Percentiles rank a stretch among this genome's conserved stretches.
Conservation (phyloP, 2,113 vertebrate species). For the Macrotus californicus region DNA sequence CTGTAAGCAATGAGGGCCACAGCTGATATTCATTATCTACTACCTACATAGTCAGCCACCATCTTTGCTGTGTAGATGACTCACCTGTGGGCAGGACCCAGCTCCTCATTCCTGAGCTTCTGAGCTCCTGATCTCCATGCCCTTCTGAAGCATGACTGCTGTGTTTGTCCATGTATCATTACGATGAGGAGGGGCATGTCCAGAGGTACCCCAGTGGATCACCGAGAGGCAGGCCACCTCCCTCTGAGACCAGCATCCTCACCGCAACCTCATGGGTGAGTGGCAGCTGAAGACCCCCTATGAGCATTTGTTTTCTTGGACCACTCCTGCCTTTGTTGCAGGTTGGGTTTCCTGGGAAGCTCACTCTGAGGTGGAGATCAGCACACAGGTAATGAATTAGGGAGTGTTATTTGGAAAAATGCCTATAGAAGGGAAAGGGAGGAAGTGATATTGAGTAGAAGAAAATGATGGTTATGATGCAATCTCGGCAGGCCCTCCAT, state of each 20-base stretch:
- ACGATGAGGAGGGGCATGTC: not conserved
- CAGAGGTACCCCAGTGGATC: not conserved
- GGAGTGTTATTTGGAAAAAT: not conserved
- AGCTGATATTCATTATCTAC: not conserved
- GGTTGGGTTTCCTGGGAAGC: not conserved
- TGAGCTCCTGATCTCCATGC: not conserved
- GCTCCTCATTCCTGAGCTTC: not conserved
- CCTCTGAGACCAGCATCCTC: not conserved
- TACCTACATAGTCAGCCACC: not conserved
- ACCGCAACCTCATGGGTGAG: not conserved
- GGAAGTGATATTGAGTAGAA: not conserved
- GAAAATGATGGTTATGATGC: not conserved
- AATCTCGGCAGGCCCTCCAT: not conserved
- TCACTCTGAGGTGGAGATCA: not conserved
- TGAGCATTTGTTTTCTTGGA: not conserved
- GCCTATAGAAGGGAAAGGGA: not conserved
- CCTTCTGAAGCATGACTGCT: not conserved
- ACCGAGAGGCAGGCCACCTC: not conserved
- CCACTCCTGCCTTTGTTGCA: not conserved
- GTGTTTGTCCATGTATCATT: not conserved
- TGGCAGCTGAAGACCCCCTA: not conserved
- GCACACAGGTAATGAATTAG: not conserved
- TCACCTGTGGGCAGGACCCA: not conserved
- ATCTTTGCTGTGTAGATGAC: not conserved
- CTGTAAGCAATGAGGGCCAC: not conserved